Conservation (phyloP, 1,140 invertebrate genomes). For the Melipona quadrifasciata region DNA sequence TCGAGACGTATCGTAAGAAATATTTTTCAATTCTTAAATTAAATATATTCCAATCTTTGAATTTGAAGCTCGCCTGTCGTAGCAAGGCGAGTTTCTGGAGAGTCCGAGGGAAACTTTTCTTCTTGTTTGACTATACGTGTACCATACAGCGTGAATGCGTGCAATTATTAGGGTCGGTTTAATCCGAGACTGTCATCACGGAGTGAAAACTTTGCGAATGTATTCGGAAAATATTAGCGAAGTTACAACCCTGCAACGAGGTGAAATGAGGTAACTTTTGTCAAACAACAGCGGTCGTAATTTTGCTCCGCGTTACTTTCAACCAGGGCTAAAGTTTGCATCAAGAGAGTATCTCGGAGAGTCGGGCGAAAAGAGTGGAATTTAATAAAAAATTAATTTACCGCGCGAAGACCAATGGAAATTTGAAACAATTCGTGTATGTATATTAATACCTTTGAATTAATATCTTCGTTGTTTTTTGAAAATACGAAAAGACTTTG, state of each 20-base stretch:
- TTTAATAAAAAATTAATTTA: background rate
- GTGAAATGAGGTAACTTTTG: background rate
- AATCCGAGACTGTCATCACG: background rate
- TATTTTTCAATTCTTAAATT: background rate
- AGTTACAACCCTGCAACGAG: background rate
- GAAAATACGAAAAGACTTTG: too few relatives aligned
- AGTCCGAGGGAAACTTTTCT: background rate
- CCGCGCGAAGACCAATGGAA: background rate
- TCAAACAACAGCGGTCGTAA: background rate
- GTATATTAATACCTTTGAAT: background rate
- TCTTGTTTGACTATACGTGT: background rate
- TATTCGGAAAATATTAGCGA: background rate
- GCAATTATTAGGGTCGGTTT: background rate
- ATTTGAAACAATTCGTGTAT: background rate
- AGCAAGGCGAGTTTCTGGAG: background rate
- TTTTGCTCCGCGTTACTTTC: background rate
- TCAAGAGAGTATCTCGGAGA: background rate
- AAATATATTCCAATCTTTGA: background rate
- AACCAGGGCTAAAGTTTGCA: background rate
- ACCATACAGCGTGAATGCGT: background rate
- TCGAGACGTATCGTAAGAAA: background rate
- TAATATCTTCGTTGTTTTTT: too few relatives aligned
- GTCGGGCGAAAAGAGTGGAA: too few relatives aligned
- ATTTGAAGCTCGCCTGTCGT: background rate
- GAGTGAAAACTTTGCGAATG: background rate